phyloP scores from a whole-genome alignment of 2,113 vertebrate genomes.

The Sander vitreus region DNA sequence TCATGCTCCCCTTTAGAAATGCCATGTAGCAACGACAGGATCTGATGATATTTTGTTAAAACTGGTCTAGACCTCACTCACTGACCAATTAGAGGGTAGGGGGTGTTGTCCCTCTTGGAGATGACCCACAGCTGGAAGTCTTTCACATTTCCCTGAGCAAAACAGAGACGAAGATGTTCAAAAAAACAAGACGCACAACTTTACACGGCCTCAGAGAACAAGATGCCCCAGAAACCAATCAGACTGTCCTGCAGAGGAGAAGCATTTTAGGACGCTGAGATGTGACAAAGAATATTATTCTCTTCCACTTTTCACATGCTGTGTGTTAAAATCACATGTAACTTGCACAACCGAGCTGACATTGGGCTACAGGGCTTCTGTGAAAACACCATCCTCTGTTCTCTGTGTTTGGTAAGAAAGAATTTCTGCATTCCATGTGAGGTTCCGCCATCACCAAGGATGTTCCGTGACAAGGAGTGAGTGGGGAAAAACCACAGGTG shows the following conservation, averaged over 20 bases:
- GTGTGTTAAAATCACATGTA: background rate
- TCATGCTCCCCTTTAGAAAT: background rate
- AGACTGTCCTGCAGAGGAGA: background rate
- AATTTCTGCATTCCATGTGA: too few relatives aligned
- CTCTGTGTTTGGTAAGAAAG: background rate
- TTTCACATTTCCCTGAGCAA: slow-evolving; percentile 89
- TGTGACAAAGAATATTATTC: slow-evolving; percentile 1
- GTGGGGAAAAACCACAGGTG: too few relatives aligned
- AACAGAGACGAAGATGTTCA: background rate
- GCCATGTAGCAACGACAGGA: background rate
- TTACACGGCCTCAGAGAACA: background rate
- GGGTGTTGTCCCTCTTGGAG: slow-evolving; percentile 94
- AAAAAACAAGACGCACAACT: background rate
- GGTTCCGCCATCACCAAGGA: too few relatives aligned
- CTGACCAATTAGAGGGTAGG: slow-evolving; percentile 98
- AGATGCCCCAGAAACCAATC: background rate
- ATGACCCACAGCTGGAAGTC: slow-evolving; percentile 96
- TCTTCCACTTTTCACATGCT: slow-evolving; percentile 7
- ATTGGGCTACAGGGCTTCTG: background rate
- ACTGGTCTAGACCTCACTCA: background rate
- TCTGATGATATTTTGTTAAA: background rate
- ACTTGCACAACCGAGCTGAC: background rate
- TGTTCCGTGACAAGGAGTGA: too few relatives aligned
- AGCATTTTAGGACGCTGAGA: background rate
- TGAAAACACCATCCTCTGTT: background rate